These are phyloP conservation scores for Oscheius onirici DNA, from an alignment of 2,888 invertebrate species.

Conservation along the genomic window DNA sequence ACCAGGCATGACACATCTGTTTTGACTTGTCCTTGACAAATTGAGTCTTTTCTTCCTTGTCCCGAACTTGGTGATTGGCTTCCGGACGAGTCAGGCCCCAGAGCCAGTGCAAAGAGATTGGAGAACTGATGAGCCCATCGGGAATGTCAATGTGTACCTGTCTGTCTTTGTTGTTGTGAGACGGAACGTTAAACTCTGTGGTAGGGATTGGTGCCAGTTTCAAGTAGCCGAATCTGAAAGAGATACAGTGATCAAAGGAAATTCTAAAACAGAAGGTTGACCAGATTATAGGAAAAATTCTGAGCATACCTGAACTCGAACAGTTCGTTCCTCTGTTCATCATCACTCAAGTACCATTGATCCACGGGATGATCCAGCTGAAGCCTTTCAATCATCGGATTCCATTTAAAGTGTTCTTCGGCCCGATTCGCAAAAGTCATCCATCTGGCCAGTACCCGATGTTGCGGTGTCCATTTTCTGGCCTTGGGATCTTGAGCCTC, in stretches of 20 bases:
- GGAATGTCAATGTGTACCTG: constrained; percentile 30
- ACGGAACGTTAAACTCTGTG: neutral
- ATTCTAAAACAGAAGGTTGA: too few relatives aligned
- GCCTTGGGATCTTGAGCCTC: constrained; percentile 58
- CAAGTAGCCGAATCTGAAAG: constrained; percentile 55
- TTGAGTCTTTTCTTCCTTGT: constrained; percentile 29
- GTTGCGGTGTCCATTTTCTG: constrained; percentile 61
- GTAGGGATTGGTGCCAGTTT: constrained; percentile 55
- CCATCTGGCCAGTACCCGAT: constrained; percentile 53
- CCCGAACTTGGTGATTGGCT: constrained; percentile 36
- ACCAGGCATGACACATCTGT: constrained; percentile 65
- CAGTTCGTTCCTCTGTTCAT: constrained; percentile 59
- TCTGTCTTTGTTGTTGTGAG: neutral
- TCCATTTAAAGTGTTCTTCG: constrained; percentile 51
- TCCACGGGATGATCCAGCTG: constrained; percentile 55
- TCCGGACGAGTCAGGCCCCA: constrained; percentile 50
- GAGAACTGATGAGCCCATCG: constrained; percentile 56
- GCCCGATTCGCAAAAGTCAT: constrained; percentile 60
- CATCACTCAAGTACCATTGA: constrained; percentile 59
- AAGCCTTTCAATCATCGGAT: constrained; percentile 37
- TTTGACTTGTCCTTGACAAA: constrained; percentile 37
- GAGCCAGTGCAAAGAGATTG: constrained; percentile 66
- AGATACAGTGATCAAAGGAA: neutral
- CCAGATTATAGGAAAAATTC: neutral
- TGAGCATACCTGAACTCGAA: constrained; percentile 51